Evolutionary conservation across 2,797 vertebrate genomes (phyloP), one percentile per base, ranked within the genome.

Genomic region (Aulostomus chinensis): DNA sequence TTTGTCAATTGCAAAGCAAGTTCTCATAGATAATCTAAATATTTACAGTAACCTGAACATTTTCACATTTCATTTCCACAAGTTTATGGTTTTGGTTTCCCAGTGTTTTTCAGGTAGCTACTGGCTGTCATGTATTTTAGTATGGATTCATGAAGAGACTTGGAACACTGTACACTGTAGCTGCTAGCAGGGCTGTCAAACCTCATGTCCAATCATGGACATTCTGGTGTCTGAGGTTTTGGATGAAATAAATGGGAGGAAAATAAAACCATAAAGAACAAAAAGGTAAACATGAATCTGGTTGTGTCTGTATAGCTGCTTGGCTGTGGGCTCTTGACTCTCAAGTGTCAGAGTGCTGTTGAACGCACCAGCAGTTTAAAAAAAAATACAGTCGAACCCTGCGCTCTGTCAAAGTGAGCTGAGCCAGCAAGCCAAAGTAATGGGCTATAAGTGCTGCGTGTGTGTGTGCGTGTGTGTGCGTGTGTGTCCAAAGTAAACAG

Each of bases 401-500:
- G 39, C 10, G n/a, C n/a, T 45, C 37, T 33, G 48, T 60, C 59
- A 49, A 35, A 58, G 59, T 13, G 34, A 62, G 79, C 76, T 64
- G 76, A 83, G 72, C 31, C 76, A 72, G 72, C 76, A 59, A 29
- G 62, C 76, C 40, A 1, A 2, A 22, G 31, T 48, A 64, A 73
- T 38, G 61, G 36, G 41, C 33, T 64, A 1, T 56, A 45, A 32
- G 40, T 33, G 45, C 20, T 15, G 56, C 15, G 62, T 15, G 43
- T 36, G 43, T 26, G 33, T 22, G 28, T 47, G 49, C 41, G 46
- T 51, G 45, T 62, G 43, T 49, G 51, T 42, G 67, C 25, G 49
- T 50, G 52, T 24, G 54, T 26, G 39, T 64, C 67, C 71, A 82
- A 78, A 73, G 68, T 76, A 83, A 83, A 87, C 78, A 81, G 73